Evolutionary conservation across 2,113 vertebrate genomes (phyloP).

Genomic region (Pygoscelis antarcticus): DNA sequence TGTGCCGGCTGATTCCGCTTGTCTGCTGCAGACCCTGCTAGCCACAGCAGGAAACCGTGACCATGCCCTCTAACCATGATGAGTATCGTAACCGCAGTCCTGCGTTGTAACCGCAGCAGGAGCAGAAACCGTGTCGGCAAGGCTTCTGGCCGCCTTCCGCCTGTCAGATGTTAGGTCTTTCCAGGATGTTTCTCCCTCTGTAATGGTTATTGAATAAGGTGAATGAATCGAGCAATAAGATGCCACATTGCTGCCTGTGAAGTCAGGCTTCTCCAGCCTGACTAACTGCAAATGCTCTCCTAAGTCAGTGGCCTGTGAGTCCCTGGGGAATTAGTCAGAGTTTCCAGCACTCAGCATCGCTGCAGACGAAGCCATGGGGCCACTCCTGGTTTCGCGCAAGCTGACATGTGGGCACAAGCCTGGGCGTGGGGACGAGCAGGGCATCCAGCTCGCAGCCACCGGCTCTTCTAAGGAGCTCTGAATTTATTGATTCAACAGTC

Average conservation of each 20-base stretch:
- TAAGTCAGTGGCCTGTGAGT: neutral
- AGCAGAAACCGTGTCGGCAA: neutral
- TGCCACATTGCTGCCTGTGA: neutral
- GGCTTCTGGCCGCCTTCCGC: neutral
- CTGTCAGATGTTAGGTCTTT: neutral
- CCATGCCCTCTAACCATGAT: neutral
- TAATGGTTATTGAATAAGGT: neutral
- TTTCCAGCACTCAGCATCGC: neutral
- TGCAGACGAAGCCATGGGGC: neutral
- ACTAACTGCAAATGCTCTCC: neutral
- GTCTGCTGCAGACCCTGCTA: neutral
- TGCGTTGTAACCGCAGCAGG: accelerated
- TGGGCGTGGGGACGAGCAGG: neutral
- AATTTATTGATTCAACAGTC: neutral
- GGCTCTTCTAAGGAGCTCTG: neutral
- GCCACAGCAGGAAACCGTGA: neutral
- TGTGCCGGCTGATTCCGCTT: neutral
- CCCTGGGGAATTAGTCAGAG: neutral
- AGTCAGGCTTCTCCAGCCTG: neutral
- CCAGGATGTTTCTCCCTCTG: neutral
- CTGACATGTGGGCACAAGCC: neutral
- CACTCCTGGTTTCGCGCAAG: neutral
- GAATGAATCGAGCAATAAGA: neutral
- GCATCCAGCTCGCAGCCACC: neutral
- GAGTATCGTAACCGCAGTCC: neutral